A percentile compares a stretch with the other conserved stretches of the same genome.
These are phyloP conservation scores for Catharus minimus DNA, from an alignment of 2,113 vertebrate genomes.

Conservation along the genomic window DNA sequence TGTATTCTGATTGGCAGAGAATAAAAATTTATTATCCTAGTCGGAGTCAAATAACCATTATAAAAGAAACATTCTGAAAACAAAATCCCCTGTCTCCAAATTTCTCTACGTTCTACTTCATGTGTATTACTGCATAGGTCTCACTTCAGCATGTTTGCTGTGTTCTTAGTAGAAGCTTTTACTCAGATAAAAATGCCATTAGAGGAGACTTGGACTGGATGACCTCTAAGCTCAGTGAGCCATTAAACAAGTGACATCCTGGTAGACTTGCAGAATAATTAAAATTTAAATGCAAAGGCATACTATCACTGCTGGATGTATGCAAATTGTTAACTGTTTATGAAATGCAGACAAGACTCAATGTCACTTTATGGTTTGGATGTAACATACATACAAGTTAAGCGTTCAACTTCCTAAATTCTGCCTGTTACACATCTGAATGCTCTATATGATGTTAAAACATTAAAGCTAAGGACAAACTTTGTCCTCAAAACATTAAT, in stretches of 20 bases:
- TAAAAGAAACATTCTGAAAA: not conserved
- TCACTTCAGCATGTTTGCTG: conserved; percentile 3
- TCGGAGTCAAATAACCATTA: not conserved
- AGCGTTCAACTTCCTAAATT: not conserved
- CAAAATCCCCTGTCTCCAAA: not conserved
- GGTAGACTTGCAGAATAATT: conserved; percentile 52
- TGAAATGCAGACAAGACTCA: conserved; percentile 1
- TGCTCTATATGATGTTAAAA: not conserved
- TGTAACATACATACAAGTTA: not conserved
- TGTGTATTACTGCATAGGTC: not conserved
- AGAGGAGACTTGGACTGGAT: conserved; percentile 11
- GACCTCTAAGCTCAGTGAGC: conserved; percentile 54
- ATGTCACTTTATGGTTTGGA: not conserved
- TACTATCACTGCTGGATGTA: conserved; percentile 30
- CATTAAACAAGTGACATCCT: conserved; percentile 54
- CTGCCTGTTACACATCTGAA: not conserved
- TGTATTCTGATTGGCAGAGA: not conserved
- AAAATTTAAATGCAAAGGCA: conserved; percentile 57
- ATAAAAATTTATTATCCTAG: not conserved
- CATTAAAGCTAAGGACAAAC: conserved; percentile 42
- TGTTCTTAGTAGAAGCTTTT: conserved; percentile 8
- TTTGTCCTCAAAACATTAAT: conserved; percentile 59
- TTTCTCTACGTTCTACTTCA: not conserved
- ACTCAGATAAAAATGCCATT: not conserved
- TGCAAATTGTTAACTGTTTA: conserved; percentile 49